Evolutionary conservation across 2,113 vertebrate genomes (phyloP).

Genomic region (Alethe diademata): DNA sequence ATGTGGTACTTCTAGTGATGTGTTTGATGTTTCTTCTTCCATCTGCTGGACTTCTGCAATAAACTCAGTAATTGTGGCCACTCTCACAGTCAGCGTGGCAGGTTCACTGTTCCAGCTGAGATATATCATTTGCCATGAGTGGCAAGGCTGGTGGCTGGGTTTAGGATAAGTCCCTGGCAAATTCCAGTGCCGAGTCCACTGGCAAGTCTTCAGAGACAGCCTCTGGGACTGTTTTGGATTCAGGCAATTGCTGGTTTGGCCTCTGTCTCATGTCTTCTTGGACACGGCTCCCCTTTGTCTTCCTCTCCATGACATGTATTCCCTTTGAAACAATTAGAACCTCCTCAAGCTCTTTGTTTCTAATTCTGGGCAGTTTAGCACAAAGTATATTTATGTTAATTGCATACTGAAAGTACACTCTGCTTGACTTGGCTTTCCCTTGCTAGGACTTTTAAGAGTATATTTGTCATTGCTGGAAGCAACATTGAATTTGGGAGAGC

Average conservation of each 20-base stretch:
- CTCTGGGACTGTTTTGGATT: constrained; percentile 44
- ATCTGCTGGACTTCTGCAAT: not conserved
- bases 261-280: constrained; percentile 49
- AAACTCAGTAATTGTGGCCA: constrained; percentile 6
- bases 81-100: not conserved
- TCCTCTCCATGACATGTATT: constrained; percentile 36
- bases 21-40: constrained; percentile 22
- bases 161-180: constrained; percentile 27
- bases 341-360: constrained; percentile 61
- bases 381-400: constrained; percentile 57
- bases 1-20: not conserved
- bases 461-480: not conserved
- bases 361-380: constrained; percentile 59
- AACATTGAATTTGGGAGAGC: not conserved
- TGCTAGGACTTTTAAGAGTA: not conserved
- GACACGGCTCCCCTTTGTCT: constrained; percentile 62
- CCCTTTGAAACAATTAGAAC: constrained; percentile 57
- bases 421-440: not conserved
- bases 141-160: constrained; percentile 24
- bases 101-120: constrained; percentile 8
- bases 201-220: constrained; percentile 60
- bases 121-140: not conserved
- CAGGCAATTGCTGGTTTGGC: constrained; percentile 62
- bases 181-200: constrained; percentile 41
- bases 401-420: constrained; percentile 18